Conservation (phyloP, 1,140 invertebrate genomes). For the Drusus annulatus region DNA sequence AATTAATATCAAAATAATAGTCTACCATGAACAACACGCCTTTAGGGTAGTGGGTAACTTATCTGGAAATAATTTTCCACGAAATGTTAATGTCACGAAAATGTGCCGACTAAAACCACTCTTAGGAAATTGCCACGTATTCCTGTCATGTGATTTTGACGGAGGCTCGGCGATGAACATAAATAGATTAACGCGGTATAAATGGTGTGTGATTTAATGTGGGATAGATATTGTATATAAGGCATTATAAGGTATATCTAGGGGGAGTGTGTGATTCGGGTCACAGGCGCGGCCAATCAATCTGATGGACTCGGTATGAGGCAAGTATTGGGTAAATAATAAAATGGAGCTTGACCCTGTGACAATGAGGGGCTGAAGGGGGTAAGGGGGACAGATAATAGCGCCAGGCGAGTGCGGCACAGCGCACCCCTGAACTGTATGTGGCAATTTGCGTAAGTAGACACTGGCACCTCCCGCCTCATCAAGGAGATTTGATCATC, state of each 20-base stretch:
- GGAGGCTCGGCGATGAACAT: not conserved
- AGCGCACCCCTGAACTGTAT: too few species aligned
- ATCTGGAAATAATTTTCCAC: not conserved
- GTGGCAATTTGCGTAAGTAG: too few species aligned
- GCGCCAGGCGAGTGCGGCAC: too few species aligned
- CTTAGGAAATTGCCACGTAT: not conserved
- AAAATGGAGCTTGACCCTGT: too few species aligned
- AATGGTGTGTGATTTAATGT: not conserved
- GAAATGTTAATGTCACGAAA: not conserved
- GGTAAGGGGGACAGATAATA: too few species aligned
- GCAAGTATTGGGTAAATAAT: not conserved
- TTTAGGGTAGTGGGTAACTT: too few species aligned
- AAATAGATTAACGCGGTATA: not conserved
- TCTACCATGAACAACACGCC: too few species aligned
- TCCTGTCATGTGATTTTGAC: not conserved
- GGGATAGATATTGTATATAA: not conserved
- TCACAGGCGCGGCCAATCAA: constrained; percentile 26
- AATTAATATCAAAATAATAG: too few species aligned
- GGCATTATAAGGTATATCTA: too few species aligned
- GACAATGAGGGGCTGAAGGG: too few species aligned
- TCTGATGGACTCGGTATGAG: not conserved
- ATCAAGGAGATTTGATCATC: too few species aligned
- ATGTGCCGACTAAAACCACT: not conserved
- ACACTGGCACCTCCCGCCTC: too few species aligned
- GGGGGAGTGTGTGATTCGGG: constrained; percentile 12